Evolutionary conservation across 2,888 invertebrate species (phyloP), one percentile per base, ranked within the genome.

Genomic region (Acrobasis consociella): DNA sequence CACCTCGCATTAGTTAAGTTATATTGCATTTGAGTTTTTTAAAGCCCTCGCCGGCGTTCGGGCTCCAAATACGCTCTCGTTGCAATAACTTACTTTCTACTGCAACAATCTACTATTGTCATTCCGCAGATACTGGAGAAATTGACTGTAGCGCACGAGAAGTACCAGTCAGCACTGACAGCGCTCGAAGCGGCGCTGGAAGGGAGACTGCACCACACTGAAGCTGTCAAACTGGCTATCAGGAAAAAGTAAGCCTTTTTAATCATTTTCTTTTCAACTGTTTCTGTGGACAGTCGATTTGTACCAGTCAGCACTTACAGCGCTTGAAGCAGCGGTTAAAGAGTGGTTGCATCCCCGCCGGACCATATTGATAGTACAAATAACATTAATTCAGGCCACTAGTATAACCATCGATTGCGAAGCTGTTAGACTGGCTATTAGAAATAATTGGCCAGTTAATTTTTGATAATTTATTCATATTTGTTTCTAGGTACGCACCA

Each of bases 311-410:
- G 96, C 97, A 11, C 92, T 97, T 63, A 89, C 94, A 37, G 94
- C 95, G 49, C 85, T 97, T 13, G 96, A 96, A 78, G 87, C 93
- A 49, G 95, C 96, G 70, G 93, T 97, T 63, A 94, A 94, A 0
- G 95, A 94, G 8, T 93, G 96, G 59, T 83, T 97, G 64, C 96
- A 96, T n/a, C 72, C 95, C 95, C 74, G 97, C 97, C n/a, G n/a
- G n/a, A n/a, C n/a, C n/a, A n/a, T n/a, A n/a, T n/a, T n/a, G n/a
- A n/a, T n/a, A n/a, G n/a, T n/a, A n/a, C n/a, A n/a, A n/a, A n/a
- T n/a, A n/a, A n/a, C n/a, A n/a, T n/a, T n/a, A n/a, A n/a, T n/a
- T n/a, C n/a, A n/a, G n/a, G n/a, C n/a, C n/a, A n/a, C n/a, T n/a
- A n/a, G n/a, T n/a, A n/a, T n/a, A n/a, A n/a, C n/a, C n/a, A n/a